Percentiles rank a stretch among this genome's conserved stretches.
phyloP scores from a whole-genome alignment of 2,113 vertebrate species.

The Sylvicapra grimmia region DNA sequence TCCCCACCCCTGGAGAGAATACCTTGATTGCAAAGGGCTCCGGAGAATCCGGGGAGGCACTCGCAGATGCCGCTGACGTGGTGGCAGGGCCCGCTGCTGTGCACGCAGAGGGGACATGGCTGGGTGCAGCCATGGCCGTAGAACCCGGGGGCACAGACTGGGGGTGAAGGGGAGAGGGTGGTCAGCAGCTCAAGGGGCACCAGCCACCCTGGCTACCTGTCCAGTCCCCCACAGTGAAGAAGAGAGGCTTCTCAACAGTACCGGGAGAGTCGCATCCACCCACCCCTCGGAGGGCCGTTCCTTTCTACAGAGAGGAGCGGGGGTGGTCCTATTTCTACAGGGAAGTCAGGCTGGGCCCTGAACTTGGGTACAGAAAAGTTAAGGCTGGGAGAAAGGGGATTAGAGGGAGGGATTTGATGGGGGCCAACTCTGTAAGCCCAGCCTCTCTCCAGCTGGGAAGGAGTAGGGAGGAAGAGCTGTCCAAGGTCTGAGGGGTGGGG shows the following conservation, averaged over 20 bases:
- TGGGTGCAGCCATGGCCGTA: constrained; percentile 93
- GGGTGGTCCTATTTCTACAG: not conserved
- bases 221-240: not conserved
- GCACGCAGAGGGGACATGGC: constrained; percentile 92
- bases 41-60: constrained; percentile 92
- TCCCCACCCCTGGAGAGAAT: not conserved
- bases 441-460: not conserved
- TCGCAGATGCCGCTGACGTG: constrained; percentile 93
- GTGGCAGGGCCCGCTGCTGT: constrained; percentile 93
- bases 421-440: not conserved
- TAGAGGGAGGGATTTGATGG: not conserved
- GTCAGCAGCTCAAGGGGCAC: not conserved
- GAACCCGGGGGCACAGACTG: constrained; percentile 94
- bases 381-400: not conserved
- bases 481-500: not conserved
- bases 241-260: not conserved
- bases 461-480: not conserved
- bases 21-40: constrained; percentile 96
- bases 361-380: not conserved
- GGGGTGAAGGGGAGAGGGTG: not conserved
- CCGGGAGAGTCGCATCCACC: not conserved
- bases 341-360: not conserved
- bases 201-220: not conserved
- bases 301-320: not conserved
- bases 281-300: not conserved